phyloP scores from a whole-genome alignment of 2,888 invertebrate genomes.

The Steromphala cineraria region DNA sequence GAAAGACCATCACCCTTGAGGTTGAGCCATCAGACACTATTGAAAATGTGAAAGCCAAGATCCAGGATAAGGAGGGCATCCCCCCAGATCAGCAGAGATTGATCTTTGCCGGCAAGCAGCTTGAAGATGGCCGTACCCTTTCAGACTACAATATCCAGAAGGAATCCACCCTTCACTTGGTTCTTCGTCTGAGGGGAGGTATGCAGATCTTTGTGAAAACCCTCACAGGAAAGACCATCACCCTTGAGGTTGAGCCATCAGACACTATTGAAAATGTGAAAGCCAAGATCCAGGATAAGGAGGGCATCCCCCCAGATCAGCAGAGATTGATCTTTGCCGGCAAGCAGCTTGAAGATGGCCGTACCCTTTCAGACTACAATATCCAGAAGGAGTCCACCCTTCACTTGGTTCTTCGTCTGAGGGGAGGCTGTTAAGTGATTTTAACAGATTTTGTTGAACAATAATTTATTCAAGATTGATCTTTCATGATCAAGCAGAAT shows the following conservation, averaged over 20 bases:
- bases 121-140: slow-evolving; percentile 94
- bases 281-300: slow-evolving; percentile 77
- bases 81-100: slow-evolving; percentile 88
- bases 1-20: slow-evolving; percentile 72
- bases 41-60: slow-evolving; percentile 88
- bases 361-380: slow-evolving; percentile 93
- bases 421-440: slow-evolving; percentile 71
- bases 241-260: slow-evolving; percentile 82
- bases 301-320: slow-evolving; percentile 81
- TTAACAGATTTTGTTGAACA: too few species aligned
- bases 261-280: slow-evolving; percentile 96
- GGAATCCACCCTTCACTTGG: slow-evolving; percentile 92
- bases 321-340: slow-evolving; percentile 94
- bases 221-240: slow-evolving; percentile 73
- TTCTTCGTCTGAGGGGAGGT: slow-evolving; percentile 86
- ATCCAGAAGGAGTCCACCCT: slow-evolving; percentile 96
- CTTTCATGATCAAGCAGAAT: slow-evolving; percentile 52
- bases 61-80: slow-evolving; percentile 79
- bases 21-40: slow-evolving; percentile 91
- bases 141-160: slow-evolving; percentile 97
- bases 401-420: slow-evolving; percentile 90
- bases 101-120: slow-evolving; percentile 95
- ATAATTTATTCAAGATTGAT: too few species aligned
- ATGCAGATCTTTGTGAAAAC: slow-evolving; percentile 86
- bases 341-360: slow-evolving; percentile 95